Percentiles rank a stretch among this genome's conserved stretches.
phyloP scores from a whole-genome alignment of 2,888 invertebrate species.

The Drosophila macrothrix region DNA sequence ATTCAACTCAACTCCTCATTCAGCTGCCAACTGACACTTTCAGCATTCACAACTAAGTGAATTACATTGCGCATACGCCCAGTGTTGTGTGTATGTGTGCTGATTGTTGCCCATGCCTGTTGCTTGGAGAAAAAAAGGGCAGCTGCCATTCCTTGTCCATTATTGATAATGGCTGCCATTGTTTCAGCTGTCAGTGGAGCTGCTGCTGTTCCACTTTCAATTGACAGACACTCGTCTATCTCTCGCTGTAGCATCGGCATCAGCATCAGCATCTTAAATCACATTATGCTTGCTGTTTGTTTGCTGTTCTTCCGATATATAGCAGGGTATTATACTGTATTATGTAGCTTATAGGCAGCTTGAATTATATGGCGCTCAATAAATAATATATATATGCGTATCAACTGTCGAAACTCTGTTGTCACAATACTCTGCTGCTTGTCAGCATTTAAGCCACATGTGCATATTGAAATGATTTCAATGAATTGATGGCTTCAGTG shows the following conservation, averaged over 20 bases:
- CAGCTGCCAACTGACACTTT: slow-evolving; percentile 20
- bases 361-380: background rate
- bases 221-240: slow-evolving; percentile 35
- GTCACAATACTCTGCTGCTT: background rate
- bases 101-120: slow-evolving; percentile 18
- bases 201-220: slow-evolving; percentile 34
- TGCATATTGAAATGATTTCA: slow-evolving; percentile 54
- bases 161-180: slow-evolving; percentile 59
- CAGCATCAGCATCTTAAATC: slow-evolving; percentile 45
- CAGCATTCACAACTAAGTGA: slow-evolving; percentile 23
- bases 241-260: slow-evolving; percentile 9
- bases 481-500: slow-evolving; percentile 53
- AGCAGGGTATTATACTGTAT: background rate
- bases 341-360: background rate
- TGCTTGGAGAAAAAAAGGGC: slow-evolving; percentile 15
- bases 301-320: background rate
- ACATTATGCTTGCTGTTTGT: slow-evolving; percentile 38
- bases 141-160: slow-evolving; percentile 12
- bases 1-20: slow-evolving; percentile 20
- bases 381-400: background rate
- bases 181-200: slow-evolving; percentile 52
- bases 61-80: slow-evolving; percentile 52
- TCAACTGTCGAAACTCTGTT: background rate
- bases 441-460: slow-evolving; percentile 37
- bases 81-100: background rate